Evolutionary conservation across 1,140 invertebrate species (phyloP).

Genomic region (Brachionus asplanchnoidis): DNA sequence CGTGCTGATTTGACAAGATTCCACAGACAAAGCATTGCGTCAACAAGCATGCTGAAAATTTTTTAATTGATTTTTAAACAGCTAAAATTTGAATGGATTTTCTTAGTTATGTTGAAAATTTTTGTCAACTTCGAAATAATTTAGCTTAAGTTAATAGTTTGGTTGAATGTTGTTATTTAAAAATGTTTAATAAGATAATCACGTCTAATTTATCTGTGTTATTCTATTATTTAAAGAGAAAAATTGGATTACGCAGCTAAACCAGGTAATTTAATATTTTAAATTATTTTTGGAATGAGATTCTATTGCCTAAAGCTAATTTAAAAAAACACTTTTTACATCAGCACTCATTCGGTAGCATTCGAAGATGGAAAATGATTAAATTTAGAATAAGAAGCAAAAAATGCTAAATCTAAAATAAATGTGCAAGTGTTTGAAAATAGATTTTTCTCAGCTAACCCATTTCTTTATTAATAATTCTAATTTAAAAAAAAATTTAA

Average conservation of each 20-base stretch:
- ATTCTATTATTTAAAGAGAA: neutral
- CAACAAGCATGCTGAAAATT: neutral
- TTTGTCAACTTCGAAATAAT: neutral
- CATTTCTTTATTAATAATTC: neutral
- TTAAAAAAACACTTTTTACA: neutral
- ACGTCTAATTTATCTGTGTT: neutral
- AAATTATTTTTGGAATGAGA: neutral
- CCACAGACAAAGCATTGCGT: neutral
- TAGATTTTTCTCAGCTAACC: neutral
- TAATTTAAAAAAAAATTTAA: neutral
- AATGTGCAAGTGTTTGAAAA: neutral
- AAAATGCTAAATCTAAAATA: neutral
- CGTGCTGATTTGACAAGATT: neutral
- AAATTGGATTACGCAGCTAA: neutral
- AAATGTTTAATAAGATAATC: too few species aligned
- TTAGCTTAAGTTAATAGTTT: too few species aligned
- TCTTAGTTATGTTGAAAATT: neutral
- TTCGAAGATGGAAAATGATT: neutral
- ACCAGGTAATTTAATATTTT: neutral
- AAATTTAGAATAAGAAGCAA: neutral
- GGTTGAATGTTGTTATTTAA: too few species aligned
- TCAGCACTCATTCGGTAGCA: neutral
- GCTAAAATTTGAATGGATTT: too few species aligned
- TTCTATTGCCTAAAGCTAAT: neutral
- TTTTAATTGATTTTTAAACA: neutral